These are phyloP conservation scores for Petrocephalus sullivani DNA, from an alignment of 2,797 vertebrate genomes.

Conservation along the genomic window DNA sequence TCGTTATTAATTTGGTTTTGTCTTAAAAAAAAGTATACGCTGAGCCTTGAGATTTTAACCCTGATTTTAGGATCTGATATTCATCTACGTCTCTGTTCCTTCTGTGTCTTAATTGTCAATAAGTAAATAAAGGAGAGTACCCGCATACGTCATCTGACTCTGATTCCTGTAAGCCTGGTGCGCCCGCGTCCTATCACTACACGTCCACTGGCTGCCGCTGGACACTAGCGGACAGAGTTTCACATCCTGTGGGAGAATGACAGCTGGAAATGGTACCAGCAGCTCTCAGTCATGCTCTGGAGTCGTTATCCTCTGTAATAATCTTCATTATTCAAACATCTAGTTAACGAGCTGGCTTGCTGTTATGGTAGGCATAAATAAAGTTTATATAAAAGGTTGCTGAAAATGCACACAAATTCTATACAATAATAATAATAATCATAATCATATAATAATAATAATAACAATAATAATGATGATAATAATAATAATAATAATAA, in stretches of 20 bases:
- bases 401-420: not conserved
- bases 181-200: not conserved
- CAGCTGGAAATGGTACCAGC: not conserved
- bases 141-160: not conserved
- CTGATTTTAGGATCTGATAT: not conserved
- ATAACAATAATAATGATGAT: no score
- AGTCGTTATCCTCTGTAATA: not conserved
- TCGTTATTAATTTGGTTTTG: not conserved
- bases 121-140: slow-evolving; percentile 46
- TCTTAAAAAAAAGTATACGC: not conserved
- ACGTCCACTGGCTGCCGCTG: not conserved
- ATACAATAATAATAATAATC: no score
- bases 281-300: not conserved
- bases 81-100: slow-evolving; percentile 32
- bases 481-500: no score
- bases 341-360: not conserved
- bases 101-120: slow-evolving; percentile 43
- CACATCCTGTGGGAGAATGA: not conserved
- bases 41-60: not conserved
- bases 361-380: not conserved
- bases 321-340: not conserved
- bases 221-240: not conserved
- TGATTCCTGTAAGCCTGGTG: not conserved
- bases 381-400: not conserved
- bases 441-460: no score